Conservation (phyloP, 2,888 invertebrate species). For the Onchidella celtica region DNA sequence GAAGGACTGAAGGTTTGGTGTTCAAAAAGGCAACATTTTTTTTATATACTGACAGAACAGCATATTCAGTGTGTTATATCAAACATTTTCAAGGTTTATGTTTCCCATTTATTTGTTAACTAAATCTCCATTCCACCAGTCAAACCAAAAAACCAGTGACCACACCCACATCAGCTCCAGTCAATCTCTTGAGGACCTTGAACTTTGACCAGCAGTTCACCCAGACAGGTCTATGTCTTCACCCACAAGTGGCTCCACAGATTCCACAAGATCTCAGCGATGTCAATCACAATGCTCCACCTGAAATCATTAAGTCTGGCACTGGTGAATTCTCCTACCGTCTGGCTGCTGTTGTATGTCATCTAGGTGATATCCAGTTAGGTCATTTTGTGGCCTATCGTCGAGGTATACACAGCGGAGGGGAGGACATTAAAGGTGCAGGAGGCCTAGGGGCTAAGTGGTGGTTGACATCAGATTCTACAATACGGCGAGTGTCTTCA, state of each 20-base stretch:
- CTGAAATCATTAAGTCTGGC: constrained; percentile 33
- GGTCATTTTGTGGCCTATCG: constrained; percentile 98
- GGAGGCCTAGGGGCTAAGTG: constrained; percentile 83
- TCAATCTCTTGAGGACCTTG: constrained; percentile 75
- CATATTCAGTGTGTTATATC: too few relatives aligned
- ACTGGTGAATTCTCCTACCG: constrained; percentile 85
- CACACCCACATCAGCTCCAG: constrained; percentile 64
- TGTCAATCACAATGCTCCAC: constrained; percentile 57
- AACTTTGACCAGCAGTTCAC: constrained; percentile 74
- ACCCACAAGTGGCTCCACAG: constrained; percentile 50
- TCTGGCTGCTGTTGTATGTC: constrained; percentile 92
- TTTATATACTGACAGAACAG: too few relatives aligned
- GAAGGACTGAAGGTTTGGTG: too few relatives aligned
- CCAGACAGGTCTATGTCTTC: constrained; percentile 67
- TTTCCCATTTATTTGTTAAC: too few relatives aligned
- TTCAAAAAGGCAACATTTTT: too few relatives aligned
- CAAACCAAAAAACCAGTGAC: constrained; percentile 22
- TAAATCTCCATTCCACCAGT: too few relatives aligned
- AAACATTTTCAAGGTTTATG: too few relatives aligned
- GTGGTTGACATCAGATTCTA: constrained; percentile 93
- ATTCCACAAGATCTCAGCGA: constrained; percentile 54
- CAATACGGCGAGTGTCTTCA: constrained; percentile 89
- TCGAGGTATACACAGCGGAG: constrained; percentile 81
- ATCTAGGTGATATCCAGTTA: constrained; percentile 92
- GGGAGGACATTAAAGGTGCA: neutral